Evolutionary conservation across 2,888 invertebrate genomes (phyloP).

Genomic region (Lasiommata megera): DNA sequence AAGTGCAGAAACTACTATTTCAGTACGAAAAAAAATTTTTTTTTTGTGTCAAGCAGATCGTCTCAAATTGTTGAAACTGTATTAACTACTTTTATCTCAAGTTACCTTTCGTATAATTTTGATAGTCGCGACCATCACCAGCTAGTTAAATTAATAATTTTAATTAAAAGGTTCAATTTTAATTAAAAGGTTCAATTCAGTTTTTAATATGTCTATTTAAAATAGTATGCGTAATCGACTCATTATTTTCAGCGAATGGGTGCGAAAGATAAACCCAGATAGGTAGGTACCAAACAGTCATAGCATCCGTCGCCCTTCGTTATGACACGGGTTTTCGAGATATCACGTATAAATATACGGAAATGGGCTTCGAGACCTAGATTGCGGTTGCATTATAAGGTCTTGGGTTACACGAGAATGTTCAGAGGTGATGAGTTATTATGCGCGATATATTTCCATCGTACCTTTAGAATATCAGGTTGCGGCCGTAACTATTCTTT

Average conservation of each 20-base stretch:
- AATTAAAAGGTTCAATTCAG: too few relatives aligned
- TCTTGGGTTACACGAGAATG: conserved; percentile 30
- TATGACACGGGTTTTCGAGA: conserved; percentile 43
- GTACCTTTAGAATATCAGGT: conserved; percentile 2
- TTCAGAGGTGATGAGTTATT: conserved; percentile 21
- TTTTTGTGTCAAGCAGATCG: too few relatives aligned
- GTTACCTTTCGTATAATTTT: too few relatives aligned
- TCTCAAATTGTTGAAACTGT: too few relatives aligned
- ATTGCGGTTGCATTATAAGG: conserved; percentile 39
- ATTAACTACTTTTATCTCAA: too few relatives aligned
- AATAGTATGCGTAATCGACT: neutral
- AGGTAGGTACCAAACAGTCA: conserved; percentile 12
- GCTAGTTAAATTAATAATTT: neutral
- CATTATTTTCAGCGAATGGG: conserved; percentile 14
- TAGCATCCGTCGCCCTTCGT: conserved; percentile 41
- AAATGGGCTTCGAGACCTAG: conserved; percentile 47
- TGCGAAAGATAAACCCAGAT: conserved; percentile 18
- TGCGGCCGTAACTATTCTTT: neutral
- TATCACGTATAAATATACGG: conserved; percentile 50
- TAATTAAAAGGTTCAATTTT: too few relatives aligned
- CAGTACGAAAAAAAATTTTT: too few relatives aligned
- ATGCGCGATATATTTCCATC: conserved; percentile 6
- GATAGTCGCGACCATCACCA: too few relatives aligned
- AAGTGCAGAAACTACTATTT: too few relatives aligned
- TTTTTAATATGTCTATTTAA: neutral